A percentile compares a stretch with the other conserved stretches of the same genome.
Conservation (phyloP, 2,113 vertebrate genomes). For the Acrocephalus kingi region DNA sequence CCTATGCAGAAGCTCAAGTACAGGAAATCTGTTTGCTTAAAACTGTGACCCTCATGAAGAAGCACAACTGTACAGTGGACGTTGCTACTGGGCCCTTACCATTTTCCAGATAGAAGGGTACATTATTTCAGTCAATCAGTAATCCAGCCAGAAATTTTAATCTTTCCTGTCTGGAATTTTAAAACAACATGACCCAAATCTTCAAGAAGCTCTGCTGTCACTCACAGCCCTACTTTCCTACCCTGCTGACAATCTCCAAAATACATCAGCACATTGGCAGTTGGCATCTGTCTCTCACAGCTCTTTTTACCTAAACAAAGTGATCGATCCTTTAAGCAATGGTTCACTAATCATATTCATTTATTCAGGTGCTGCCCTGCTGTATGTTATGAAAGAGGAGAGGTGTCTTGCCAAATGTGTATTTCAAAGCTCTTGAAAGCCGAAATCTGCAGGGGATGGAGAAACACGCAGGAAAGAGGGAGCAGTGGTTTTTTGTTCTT, state of each 20-base stretch:
- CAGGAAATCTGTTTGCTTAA: background rate
- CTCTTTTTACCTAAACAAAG: slow-evolving; percentile 2
- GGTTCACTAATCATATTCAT: slow-evolving; percentile 34
- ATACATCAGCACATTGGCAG: background rate
- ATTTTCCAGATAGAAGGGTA: background rate
- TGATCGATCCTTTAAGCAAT: slow-evolving; percentile 36
- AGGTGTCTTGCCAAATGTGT: slow-evolving; percentile 13
- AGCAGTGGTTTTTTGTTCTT: slow-evolving; percentile 34
- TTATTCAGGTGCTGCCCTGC: slow-evolving; percentile 36
- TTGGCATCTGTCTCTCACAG: background rate
- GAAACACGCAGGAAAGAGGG: background rate
- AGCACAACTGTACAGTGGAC: background rate
- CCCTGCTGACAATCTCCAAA: background rate
- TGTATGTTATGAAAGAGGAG: background rate
- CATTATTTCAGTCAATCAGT: background rate
- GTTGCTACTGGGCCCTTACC: background rate
- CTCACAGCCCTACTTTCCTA: background rate
- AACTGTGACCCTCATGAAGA: background rate
- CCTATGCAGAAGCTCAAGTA: background rate
- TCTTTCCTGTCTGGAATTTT: slow-evolving; percentile 35
- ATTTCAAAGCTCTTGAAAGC: slow-evolving; percentile 31
- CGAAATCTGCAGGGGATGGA: background rate
- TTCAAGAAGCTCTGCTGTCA: background rate
- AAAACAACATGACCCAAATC: background rate
- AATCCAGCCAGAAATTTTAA: background rate